These are phyloP conservation scores for Orthonychiurus folsomi DNA, from an alignment of 2,888 invertebrate species.

Conservation along the genomic window DNA sequence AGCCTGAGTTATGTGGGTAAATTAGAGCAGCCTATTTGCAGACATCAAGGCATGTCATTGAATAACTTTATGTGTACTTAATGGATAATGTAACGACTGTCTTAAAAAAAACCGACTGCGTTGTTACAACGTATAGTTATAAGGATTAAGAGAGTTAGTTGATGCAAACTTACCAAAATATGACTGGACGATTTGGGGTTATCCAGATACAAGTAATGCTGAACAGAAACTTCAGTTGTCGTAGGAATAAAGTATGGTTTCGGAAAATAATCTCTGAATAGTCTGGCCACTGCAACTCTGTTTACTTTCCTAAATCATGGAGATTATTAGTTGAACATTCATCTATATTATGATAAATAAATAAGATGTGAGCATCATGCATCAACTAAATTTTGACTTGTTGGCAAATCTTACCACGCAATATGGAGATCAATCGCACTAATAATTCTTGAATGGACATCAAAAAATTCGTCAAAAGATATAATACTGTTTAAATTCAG, in stretches of 20 bases:
- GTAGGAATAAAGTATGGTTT: conserved; percentile 56
- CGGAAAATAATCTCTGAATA: conserved; percentile 62
- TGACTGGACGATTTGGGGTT: conserved; percentile 59
- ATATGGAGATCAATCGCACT: conserved; percentile 42
- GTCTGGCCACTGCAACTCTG: conserved; percentile 62
- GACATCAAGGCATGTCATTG: too few relatives aligned
- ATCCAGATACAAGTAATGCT: conserved; percentile 67
- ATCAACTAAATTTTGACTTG: conserved; percentile 2
- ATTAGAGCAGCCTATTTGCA: too few relatives aligned
- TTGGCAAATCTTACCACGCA: conserved; percentile 41
- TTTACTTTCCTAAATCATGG: conserved; percentile 69
- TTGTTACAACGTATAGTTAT: too few relatives aligned
- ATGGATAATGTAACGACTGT: too few relatives aligned
- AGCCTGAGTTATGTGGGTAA: too few relatives aligned
- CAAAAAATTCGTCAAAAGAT: not conserved
- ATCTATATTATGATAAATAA: too few relatives aligned
- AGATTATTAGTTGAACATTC: not conserved
- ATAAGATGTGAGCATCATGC: too few relatives aligned
- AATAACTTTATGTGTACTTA: too few relatives aligned
- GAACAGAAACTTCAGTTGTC: conserved; percentile 50
- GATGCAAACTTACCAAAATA: conserved; percentile 51
- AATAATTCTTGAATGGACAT: conserved; percentile 41
- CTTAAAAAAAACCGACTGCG: too few relatives aligned
- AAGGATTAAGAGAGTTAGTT: too few relatives aligned
- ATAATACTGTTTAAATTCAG: conserved; percentile 18